phyloP scores from a whole-genome alignment of 2,888 invertebrate species.

The Megastigmus dorsalis region DNA sequence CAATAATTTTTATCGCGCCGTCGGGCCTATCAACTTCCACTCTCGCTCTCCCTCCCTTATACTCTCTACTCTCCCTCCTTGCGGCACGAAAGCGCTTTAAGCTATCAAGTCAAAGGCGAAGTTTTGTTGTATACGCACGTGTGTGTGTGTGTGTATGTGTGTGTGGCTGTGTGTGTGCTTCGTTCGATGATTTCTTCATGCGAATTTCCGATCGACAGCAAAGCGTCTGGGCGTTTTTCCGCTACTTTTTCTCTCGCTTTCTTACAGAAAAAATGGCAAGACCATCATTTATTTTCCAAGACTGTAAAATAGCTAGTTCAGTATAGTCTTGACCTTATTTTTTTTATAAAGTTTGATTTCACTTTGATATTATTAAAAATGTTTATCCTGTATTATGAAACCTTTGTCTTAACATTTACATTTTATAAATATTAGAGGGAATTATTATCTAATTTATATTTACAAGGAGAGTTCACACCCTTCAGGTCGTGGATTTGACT shows the following conservation, averaged over 20 bases:
- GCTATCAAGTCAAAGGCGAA: conserved; percentile 55
- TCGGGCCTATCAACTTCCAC: conserved; percentile 56
- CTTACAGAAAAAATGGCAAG: too few species aligned
- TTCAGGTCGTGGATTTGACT: too few species aligned
- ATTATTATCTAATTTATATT: too few species aligned
- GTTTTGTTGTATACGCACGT: not conserved
- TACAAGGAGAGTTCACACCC: too few species aligned
- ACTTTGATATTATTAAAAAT: too few species aligned
- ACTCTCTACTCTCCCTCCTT: conserved; percentile 35
- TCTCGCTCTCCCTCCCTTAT: conserved; percentile 49
- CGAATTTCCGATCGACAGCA: conserved; percentile 58
- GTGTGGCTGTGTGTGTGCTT: not conserved
- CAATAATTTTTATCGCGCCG: conserved; percentile 67
- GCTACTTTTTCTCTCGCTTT: not conserved
- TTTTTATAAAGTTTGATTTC: too few species aligned
- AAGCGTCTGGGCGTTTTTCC: not conserved
- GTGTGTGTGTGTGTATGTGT: not conserved
- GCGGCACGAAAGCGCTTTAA: conserved; percentile 49
- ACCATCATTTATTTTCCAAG: too few species aligned
- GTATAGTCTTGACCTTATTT: too few species aligned
- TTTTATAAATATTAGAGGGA: too few species aligned
- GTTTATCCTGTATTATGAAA: too few species aligned
- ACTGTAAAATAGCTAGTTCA: too few species aligned
- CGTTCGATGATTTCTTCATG: conserved; percentile 64
- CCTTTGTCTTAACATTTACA: too few species aligned